Base-by-base conservation (phyloP, 2,113 vertebrate genomes). In the Elephas maximus region DNA sequence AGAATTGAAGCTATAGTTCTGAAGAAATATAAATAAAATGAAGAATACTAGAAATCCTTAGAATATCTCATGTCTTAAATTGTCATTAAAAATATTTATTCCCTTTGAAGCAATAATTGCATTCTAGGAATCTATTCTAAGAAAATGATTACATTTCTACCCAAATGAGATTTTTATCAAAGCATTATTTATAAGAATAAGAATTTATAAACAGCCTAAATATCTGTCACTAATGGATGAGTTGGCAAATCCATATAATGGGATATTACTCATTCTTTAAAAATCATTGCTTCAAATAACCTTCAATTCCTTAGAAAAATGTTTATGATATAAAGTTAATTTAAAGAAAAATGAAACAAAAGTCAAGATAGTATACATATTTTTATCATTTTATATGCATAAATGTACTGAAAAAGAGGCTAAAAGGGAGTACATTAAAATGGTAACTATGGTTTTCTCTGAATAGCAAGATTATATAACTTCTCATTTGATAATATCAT, bases 401-500 rank as follows among this genome's bases (percentile, higher is more conserved):
- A 96, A 92, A 63, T 48, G 4, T 80, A 60, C 37, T 48, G 48
- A 76, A 62, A 78, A 62, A 0, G n/a, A 1, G 6, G 26, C n/a
- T 81, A 41, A 62, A 88, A 74, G 2, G 8, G 24, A 96, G 57
- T 83, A 94, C 78, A 62, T 57, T 95, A 88, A 84, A 93, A 95
- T 20, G 62, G 44, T n/a, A 84, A 62, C 24, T 74, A 8, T 44
- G 21, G 28, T 90, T 83, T 3, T 74, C 63, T 67, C 24, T 93
- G 41, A 91, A 67, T 76, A 83, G 4, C 60, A 84, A 88, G 21
- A 91, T 60, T 67, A 91, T 84, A 80, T 79, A 41, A 84, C 88
- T 94, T 93, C 23, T 9, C 69, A 83, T 88, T 79, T 74, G 15
- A 67, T 63, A 21, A 12, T 86, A 76, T 37, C 90, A 53, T n/a